phyloP scores from a whole-genome alignment of 2,797 vertebrate genomes.

The Harpagifer antarcticus region DNA sequence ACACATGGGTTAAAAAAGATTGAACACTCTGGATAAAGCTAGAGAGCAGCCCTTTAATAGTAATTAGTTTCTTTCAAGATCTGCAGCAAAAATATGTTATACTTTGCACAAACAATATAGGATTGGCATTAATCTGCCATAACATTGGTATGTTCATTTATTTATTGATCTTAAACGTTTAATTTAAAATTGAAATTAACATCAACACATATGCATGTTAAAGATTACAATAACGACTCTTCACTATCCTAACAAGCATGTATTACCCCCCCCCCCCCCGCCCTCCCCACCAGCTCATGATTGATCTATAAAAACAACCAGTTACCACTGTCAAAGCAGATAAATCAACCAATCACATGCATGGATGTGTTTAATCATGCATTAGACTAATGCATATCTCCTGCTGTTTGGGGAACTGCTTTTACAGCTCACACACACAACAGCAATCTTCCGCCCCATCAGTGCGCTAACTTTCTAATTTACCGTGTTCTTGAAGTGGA shows the following conservation, averaged over 20 bases:
- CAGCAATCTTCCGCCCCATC: conserved; percentile 72
- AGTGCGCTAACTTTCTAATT: conserved; percentile 71
- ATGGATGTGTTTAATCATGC: conserved; percentile 78
- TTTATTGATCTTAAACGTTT: background rate
- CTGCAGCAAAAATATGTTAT: no score
- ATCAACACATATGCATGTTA: background rate
- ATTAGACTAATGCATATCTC: conserved; percentile 73
- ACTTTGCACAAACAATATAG: background rate
- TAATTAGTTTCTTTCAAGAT: background rate
- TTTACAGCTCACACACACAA: conserved; percentile 50
- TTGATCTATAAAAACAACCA: conserved; percentile 63
- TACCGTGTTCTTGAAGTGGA: conserved; percentile 54
- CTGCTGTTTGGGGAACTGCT: conserved; percentile 67
- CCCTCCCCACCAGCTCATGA: conserved; percentile 32
- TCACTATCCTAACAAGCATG: conserved; percentile 23
- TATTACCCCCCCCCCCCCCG: conserved; percentile 2
- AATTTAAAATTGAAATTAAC: background rate
- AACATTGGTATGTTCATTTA: background rate
- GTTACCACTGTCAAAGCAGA: conserved; percentile 57
- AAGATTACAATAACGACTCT: conserved; percentile 24
- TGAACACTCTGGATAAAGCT: background rate
- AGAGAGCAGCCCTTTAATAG: background rate
- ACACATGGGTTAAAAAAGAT: background rate
- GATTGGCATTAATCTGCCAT: accelerated
- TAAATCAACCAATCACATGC: conserved; percentile 79